Conservation (phyloP, 2,888 invertebrate species). For the Volucella inflata region DNA sequence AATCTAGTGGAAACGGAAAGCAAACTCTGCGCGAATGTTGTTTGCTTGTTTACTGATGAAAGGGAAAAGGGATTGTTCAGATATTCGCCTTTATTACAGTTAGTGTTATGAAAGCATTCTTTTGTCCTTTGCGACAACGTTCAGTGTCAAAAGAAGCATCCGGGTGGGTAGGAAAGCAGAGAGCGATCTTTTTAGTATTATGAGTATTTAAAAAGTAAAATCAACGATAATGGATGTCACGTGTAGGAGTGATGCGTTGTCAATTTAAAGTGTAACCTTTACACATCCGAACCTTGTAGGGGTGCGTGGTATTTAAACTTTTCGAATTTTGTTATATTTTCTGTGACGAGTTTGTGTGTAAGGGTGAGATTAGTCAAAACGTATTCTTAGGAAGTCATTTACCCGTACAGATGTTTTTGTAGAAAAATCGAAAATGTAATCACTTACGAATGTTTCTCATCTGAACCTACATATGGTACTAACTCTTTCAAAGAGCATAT, state of each 20-base stretch:
- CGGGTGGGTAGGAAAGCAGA: background rate
- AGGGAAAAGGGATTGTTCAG: constrained; percentile 30
- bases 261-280: constrained; percentile 38
- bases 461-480: no score
- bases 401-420: no score
- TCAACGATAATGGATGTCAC: constrained; percentile 49
- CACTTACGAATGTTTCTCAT: no score
- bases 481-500: no score
- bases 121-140: background rate
- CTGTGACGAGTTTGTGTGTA: no score
- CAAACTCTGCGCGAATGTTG: background rate
- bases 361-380: no score
- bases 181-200: constrained; percentile 34
- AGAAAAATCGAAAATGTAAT: no score
- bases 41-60: constrained; percentile 24
- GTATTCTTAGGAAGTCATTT: no score
- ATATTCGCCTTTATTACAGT: constrained; percentile 9
- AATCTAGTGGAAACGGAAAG: constrained; percentile 5
- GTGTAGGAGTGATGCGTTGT: constrained; percentile 14
- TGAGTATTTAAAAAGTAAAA: constrained; percentile 29
- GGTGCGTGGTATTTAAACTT: no score
- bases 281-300: no score
- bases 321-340: no score
- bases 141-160: constrained; percentile 18
- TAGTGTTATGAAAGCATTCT: constrained; percentile 18